phyloP scores from a whole-genome alignment of 2,888 invertebrate genomes.

The Drosophila ezoana region DNA sequence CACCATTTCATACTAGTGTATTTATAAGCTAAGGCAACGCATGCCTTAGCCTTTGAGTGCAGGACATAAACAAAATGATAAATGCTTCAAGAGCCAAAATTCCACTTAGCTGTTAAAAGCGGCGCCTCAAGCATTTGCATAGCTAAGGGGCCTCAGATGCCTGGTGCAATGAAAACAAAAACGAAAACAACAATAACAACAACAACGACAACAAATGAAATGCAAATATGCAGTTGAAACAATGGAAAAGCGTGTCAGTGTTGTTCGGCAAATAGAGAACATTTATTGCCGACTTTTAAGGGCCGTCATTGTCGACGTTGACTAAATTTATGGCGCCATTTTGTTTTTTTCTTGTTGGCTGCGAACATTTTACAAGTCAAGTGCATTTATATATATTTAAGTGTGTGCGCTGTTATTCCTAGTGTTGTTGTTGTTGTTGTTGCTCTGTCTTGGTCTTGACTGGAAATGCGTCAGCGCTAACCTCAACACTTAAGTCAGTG shows the following conservation, averaged over 20 bases:
- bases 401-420: constrained; percentile 22
- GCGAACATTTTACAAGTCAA: constrained; percentile 66
- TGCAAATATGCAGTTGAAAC: constrained; percentile 45
- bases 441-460: constrained; percentile 25
- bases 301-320: constrained; percentile 59
- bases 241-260: constrained; percentile 60
- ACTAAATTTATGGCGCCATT: constrained; percentile 73
- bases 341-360: constrained; percentile 50
- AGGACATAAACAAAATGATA: constrained; percentile 20
- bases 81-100: constrained; percentile 71
- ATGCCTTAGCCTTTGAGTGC: constrained; percentile 30
- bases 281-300: constrained; percentile 74
- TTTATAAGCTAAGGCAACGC: constrained; percentile 15
- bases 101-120: constrained; percentile 66
- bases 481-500: constrained; percentile 67
- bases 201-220: constrained; percentile 26
- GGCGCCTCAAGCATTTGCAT: constrained; percentile 54
- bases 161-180: constrained; percentile 15
- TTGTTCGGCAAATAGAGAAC: constrained; percentile 61
- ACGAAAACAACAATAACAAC: constrained; percentile 5
- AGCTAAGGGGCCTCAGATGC: constrained; percentile 33
- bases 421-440: constrained; percentile 11
- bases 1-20: neutral
- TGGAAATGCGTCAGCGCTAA: constrained; percentile 68
- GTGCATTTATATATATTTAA: constrained; percentile 72